Evolutionary conservation across 2,113 vertebrate species (phyloP).

Genomic region (Acrocephalus kingi): DNA sequence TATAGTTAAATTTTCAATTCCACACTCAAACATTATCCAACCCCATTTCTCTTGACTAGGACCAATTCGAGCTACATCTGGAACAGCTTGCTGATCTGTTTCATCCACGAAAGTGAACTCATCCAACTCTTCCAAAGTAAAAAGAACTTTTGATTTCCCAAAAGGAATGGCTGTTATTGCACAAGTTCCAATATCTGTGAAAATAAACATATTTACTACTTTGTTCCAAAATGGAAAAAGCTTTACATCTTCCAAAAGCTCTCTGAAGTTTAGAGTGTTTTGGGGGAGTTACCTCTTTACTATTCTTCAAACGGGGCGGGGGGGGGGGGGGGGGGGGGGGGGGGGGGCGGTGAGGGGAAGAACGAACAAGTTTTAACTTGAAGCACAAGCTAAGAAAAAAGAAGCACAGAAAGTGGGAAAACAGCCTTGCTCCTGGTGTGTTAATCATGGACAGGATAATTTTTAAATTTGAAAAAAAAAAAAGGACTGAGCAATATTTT

Average conservation of each 20-base stretch:
- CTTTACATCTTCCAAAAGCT: background rate
- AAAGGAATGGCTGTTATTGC: conserved; percentile 98
- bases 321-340: accelerated
- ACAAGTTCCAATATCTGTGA: conserved; percentile 89
- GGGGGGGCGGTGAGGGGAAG: too few relatives aligned
- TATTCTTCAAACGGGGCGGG: background rate
- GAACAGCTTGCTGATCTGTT: conserved; percentile 79
- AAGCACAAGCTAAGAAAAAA: background rate
- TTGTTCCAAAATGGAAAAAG: background rate
- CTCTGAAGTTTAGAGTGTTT: background rate
- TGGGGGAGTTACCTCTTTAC: background rate
- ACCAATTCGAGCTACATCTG: conserved; percentile 81
- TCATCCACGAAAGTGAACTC: conserved; percentile 94
- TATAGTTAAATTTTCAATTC: conserved; percentile 95
- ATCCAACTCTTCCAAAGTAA: conserved; percentile 94
- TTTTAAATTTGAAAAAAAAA: background rate
- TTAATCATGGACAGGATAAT: background rate
- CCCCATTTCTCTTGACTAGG: conserved; percentile 94
- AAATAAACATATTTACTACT: conserved; percentile 4
- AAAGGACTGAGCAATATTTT: background rate
- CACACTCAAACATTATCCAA: conserved; percentile 99
- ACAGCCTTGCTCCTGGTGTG: background rate
- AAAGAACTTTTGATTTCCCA: conserved; percentile 98
- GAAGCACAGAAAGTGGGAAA: background rate
- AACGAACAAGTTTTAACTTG: background rate